A percentile compares a stretch with the other conserved stretches of the same genome.
These are phyloP conservation scores for Schizothorax lantsangensis DNA, from an alignment of 2,797 vertebrate species.

Conservation along the genomic window DNA sequence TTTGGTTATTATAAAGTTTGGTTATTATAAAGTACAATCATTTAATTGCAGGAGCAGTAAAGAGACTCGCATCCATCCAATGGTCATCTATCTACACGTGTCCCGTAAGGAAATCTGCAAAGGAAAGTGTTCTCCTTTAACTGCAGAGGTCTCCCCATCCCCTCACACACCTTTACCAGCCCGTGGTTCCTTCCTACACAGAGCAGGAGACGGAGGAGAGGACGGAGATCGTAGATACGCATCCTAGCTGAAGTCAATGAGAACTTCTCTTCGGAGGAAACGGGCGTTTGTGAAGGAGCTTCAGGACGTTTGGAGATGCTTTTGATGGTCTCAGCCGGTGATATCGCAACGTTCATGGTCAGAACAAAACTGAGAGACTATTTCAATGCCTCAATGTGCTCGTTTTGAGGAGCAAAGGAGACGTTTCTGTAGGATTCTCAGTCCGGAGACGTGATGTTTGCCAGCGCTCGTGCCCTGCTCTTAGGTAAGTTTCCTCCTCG, in stretches of 20 bases:
- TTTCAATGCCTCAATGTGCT: constrained; percentile 60
- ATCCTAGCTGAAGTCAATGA: constrained; percentile 58
- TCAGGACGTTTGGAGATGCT: constrained; percentile 54
- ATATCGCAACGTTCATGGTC: constrained; percentile 49
- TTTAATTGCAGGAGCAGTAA: background rate
- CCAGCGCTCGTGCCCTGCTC: constrained; percentile 54
- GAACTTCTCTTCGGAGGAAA: constrained; percentile 52
- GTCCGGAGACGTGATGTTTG: constrained; percentile 66
- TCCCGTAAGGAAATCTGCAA: constrained; percentile 50
- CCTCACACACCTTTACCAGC: constrained; percentile 59
- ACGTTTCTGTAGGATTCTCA: constrained; percentile 61
- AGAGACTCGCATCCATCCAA: background rate
- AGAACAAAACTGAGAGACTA: constrained; percentile 17
- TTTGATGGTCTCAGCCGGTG: constrained; percentile 34
- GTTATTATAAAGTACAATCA: background rate
- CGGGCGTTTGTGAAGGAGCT: constrained; percentile 43
- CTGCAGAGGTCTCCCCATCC: constrained; percentile 71
- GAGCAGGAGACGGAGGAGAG: constrained; percentile 49
- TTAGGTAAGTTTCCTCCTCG: constrained; percentile 69
- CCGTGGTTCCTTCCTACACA: constrained; percentile 11
- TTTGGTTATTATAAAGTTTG: background rate
- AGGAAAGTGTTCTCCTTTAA: constrained; percentile 57
- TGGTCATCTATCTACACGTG: background rate
- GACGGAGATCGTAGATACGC: constrained; percentile 49
- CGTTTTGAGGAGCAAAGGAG: constrained; percentile 48